phyloP scores from a whole-genome alignment of 64 coral and sea anemone species.

The Stichodactyla helianthus region DNA sequence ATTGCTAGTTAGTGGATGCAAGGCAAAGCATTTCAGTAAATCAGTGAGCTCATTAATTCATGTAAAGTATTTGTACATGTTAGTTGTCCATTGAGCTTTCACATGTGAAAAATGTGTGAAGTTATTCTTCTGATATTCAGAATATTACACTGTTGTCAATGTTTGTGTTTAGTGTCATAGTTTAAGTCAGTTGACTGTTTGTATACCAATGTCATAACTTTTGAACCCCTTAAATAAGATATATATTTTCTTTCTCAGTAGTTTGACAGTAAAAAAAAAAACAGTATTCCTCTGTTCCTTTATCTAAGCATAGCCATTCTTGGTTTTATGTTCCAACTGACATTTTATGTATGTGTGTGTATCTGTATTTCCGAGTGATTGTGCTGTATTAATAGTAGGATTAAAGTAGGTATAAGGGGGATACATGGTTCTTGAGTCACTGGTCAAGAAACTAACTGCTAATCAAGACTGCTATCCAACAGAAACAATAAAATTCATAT shows the following conservation, averaged over 20 bases:
- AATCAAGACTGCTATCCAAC: neutral
- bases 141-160: neutral
- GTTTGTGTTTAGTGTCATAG: neutral
- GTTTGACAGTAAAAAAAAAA: too few relatives aligned
- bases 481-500: neutral
- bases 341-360: neutral
- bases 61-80: neutral
- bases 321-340: neutral
- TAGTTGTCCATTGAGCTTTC: neutral
- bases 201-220: too few relatives aligned
- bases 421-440: neutral
- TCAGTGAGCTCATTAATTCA: neutral
- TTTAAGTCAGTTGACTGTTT: too few relatives aligned
- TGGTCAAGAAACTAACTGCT: neutral
- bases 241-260: too few relatives aligned
- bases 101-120: neutral
- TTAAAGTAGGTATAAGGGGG: neutral
- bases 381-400: neutral
- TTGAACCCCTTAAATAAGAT: too few relatives aligned
- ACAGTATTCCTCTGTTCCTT: neutral
- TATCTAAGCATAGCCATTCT: neutral
- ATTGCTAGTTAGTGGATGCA: too few relatives aligned
- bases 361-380: neutral
- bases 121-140: constrained; percentile 23
- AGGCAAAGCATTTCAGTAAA: too few relatives aligned